Conservation (phyloP, 2,797 vertebrate species). For the Anisognathus igniventris region DNA sequence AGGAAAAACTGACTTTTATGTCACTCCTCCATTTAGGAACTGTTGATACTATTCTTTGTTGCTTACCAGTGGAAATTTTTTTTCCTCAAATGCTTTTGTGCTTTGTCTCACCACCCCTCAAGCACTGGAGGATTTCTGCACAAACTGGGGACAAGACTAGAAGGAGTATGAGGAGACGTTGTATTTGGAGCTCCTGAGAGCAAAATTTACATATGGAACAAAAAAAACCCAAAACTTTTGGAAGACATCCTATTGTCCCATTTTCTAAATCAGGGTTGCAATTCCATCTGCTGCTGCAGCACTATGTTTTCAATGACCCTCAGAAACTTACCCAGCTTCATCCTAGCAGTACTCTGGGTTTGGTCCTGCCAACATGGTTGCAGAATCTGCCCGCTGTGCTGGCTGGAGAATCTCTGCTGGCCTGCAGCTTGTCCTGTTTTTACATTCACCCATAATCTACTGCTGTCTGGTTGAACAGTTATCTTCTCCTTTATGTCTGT, state of each 20-base stretch:
- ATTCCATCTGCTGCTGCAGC: not conserved
- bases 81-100: not conserved
- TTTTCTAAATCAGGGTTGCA: not conserved
- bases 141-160: not conserved
- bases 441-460: not conserved
- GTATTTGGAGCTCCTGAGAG: not conserved
- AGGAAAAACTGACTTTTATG: not conserved
- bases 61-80: not conserved
- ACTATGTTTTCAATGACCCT: not conserved
- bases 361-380: not conserved
- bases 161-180: not conserved
- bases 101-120: not conserved
- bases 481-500: not conserved
- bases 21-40: not conserved
- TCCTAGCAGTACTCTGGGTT: not conserved
- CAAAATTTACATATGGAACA: not conserved
- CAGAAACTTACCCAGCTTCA: not conserved
- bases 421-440: not conserved
- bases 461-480: not conserved
- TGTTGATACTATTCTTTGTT: not conserved
- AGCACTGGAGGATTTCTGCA: not conserved
- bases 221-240: not conserved
- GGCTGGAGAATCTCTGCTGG: not conserved
- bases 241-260: not conserved
- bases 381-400: not conserved